These are phyloP conservation scores for Nannobrachium achirus DNA, from an alignment of 2,113 vertebrate genomes.

Conservation along the genomic window DNA sequence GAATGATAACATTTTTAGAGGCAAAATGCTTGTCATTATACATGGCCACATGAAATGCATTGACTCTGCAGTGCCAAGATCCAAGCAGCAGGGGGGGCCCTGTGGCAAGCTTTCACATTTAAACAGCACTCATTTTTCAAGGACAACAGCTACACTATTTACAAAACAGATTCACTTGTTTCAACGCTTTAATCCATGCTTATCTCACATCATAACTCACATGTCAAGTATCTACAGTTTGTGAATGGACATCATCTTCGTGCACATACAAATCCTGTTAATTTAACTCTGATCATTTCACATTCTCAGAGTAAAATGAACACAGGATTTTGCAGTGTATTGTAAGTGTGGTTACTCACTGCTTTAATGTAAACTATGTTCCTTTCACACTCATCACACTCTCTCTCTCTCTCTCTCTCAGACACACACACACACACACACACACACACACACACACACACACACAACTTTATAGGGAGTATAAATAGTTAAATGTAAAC, in stretches of 20 bases:
- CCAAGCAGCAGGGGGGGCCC: slow-evolving; percentile 53
- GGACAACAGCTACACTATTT: slow-evolving; percentile 60
- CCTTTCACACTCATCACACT: neutral
- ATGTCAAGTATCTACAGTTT: slow-evolving; percentile 61
- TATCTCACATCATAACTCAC: slow-evolving; percentile 32
- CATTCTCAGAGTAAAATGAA: no score
- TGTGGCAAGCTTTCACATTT: slow-evolving; percentile 13
- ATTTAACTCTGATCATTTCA: no score
- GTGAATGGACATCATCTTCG: neutral
- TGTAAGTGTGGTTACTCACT: no score
- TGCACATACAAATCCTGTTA: slow-evolving; percentile 14
- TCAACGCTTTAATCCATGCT: slow-evolving; percentile 61
- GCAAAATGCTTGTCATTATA: no score
- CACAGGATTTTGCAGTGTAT: no score
- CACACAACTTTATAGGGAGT: slow-evolving; percentile 24
- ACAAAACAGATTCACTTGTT: slow-evolving; percentile 59
- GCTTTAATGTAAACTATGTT: no score
- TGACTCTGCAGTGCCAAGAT: slow-evolving; percentile 5
- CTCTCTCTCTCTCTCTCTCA: neutral
- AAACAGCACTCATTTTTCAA: slow-evolving; percentile 20
- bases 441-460: neutral
- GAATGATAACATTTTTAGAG: no score
- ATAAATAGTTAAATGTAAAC: slow-evolving; percentile 37
- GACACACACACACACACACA: neutral
- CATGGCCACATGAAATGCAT: slow-evolving; percentile 4